A percentile compares a stretch with the other conserved stretches of the same genome.
phyloP scores from a whole-genome alignment of 2,888 invertebrate species.

The Leucozona laternaria region DNA sequence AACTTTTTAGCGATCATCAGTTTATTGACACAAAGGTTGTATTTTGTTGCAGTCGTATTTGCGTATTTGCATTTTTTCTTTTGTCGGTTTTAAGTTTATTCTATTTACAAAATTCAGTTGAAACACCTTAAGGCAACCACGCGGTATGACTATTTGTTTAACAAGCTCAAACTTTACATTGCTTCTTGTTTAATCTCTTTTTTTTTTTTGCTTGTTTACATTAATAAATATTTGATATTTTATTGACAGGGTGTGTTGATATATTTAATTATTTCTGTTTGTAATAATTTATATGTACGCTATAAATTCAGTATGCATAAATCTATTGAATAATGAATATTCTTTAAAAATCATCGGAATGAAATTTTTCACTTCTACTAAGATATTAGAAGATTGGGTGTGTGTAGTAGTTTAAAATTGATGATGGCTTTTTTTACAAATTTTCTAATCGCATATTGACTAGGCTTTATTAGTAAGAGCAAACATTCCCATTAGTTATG shows the following conservation, averaged over 20 bases:
- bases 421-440: no score
- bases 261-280: background rate
- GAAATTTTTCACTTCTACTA: no score
- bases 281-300: no score
- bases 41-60: background rate
- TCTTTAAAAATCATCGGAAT: no score
- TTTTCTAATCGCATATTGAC: no score
- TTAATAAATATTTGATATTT: background rate
- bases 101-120: slow-evolving; percentile 8
- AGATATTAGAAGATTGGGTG: no score
- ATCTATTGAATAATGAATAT: no score
- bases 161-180: slow-evolving; percentile 21
- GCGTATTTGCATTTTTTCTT: background rate
- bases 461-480: no score
- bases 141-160: slow-evolving; percentile 12
- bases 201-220: background rate
- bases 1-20: background rate
- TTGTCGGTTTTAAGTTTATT: background rate
- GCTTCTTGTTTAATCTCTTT: slow-evolving; percentile 17
- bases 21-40: background rate
- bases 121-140: slow-evolving; percentile 14
- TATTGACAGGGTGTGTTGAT: background rate
- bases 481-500: no score
- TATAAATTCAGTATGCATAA: no score
- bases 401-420: no score